These are phyloP conservation scores for Drosophila athabasca DNA, from an alignment of 1,140 invertebrate genomes.

Conservation along the genomic window DNA sequence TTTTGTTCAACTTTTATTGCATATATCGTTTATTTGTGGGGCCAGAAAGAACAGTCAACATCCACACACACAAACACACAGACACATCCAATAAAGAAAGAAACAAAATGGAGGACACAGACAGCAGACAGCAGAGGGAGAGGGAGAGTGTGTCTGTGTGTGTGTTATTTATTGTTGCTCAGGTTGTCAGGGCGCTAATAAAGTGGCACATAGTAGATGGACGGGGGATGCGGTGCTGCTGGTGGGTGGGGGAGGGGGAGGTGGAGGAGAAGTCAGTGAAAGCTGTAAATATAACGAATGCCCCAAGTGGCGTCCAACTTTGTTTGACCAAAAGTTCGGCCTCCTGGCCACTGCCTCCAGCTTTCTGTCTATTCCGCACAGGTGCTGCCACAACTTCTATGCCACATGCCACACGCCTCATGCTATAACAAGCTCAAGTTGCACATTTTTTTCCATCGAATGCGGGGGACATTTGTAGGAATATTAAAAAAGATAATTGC, in stretches of 20 bases:
- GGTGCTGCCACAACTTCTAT: slow-evolving; percentile 48
- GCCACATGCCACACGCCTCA: not conserved
- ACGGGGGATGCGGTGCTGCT: not conserved
- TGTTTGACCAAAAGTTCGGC: slow-evolving; percentile 61
- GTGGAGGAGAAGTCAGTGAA: slow-evolving; percentile 13
- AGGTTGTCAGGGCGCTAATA: slow-evolving; percentile 77
- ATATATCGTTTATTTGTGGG: slow-evolving; percentile 12
- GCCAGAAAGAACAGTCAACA: slow-evolving; percentile 5
- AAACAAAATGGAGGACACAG: slow-evolving; percentile 50
- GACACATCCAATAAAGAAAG: not conserved
- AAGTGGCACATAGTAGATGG: slow-evolving; percentile 51
- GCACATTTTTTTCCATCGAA: slow-evolving; percentile 68
- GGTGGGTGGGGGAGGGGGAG: not conserved
- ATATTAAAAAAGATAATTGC: slow-evolving; percentile 74
- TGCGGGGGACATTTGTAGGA: slow-evolving; percentile 23
- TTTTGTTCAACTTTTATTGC: slow-evolving; percentile 11
- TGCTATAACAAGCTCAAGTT: slow-evolving; percentile 47
- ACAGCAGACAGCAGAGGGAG: too few relatives aligned
- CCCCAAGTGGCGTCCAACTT: slow-evolving; percentile 58
- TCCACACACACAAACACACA: not conserved
- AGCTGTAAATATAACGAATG: slow-evolving; percentile 47
- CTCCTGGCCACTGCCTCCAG: slow-evolving; percentile 29
- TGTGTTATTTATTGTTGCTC: slow-evolving; percentile 73
- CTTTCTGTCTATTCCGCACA: slow-evolving; percentile 54
- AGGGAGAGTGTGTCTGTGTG: too few relatives aligned